phyloP scores from a whole-genome alignment of 2,113 vertebrate genomes.

The Oryzias melastigma region DNA sequence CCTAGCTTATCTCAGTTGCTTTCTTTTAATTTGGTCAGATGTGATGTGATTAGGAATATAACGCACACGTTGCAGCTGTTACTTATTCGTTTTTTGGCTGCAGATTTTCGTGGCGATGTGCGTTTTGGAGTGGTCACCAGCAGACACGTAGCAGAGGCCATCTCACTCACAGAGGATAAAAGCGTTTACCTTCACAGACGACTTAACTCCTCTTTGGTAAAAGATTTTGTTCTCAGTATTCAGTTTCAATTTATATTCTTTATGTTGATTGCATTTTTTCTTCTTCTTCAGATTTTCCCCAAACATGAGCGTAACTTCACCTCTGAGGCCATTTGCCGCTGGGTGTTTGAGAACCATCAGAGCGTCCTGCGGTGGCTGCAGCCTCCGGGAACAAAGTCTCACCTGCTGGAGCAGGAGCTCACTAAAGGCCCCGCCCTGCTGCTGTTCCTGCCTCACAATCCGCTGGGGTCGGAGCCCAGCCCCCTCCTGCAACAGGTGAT shows the following conservation, averaged over 20 bases:
- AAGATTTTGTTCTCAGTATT: neutral
- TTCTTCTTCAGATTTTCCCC: constrained; percentile 83
- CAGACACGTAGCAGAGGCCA: constrained; percentile 82
- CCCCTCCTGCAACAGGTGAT: constrained; percentile 87
- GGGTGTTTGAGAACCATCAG: constrained; percentile 89
- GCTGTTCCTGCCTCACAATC: constrained; percentile 89
- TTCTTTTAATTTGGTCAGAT: neutral
- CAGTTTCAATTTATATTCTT: neutral
- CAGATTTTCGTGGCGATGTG: constrained; percentile 90
- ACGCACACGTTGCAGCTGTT: neutral
- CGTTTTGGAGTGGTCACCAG: constrained; percentile 92
- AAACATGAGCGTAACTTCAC: constrained; percentile 84
- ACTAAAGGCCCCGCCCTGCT: constrained; percentile 92
- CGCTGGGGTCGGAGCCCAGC: constrained; percentile 75
- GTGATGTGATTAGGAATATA: neutral
- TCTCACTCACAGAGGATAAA: constrained; percentile 83
- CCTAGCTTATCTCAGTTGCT: no score
- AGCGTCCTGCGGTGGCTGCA: constrained; percentile 86
- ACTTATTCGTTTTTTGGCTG: constrained; percentile 9
- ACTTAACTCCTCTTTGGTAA: constrained; percentile 91
- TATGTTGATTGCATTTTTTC: neutral
- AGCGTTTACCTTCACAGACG: constrained; percentile 90
- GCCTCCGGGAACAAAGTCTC: constrained; percentile 90
- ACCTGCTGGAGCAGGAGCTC: constrained; percentile 87
- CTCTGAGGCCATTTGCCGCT: constrained; percentile 86